Percentiles rank a stretch among this genome's conserved stretches.
These are phyloP conservation scores for Gnathonemus echidnorhynchus DNA, from an alignment of 2,113 vertebrate species.

Conservation along the genomic window DNA sequence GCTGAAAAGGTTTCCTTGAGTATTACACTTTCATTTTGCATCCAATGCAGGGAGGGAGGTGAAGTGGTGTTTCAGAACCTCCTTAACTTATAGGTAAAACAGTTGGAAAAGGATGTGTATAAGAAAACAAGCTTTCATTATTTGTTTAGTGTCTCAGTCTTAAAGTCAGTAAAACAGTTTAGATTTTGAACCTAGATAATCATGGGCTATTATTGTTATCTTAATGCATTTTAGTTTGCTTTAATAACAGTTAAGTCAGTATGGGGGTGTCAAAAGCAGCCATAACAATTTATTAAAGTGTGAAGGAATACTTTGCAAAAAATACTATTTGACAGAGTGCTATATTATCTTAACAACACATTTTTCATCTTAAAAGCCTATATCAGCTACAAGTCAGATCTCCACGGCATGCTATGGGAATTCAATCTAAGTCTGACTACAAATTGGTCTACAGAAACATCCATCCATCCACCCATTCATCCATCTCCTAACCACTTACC, in stretches of 20 bases:
- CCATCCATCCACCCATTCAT: background rate
- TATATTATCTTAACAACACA: background rate
- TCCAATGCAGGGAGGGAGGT: background rate
- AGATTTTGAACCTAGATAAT: background rate
- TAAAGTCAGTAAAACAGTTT: background rate
- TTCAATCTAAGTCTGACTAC: background rate
- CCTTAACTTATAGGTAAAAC: background rate
- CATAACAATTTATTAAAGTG: background rate
- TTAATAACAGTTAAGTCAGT: background rate
- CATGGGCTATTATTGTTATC: background rate
- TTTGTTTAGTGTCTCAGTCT: background rate
- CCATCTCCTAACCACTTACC: background rate
- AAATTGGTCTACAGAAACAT: background rate
- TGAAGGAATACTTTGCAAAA: background rate
- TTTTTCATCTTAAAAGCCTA: background rate
- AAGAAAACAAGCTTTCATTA: background rate
- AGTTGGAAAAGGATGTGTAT: background rate
- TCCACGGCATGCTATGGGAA: background rate
- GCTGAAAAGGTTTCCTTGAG: background rate
- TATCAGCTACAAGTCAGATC: background rate
- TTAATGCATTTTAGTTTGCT: background rate
- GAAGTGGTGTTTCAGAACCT: background rate
- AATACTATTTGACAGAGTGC: background rate
- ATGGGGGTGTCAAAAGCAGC: background rate
- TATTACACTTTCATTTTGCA: background rate